These are phyloP conservation scores for Eolophus roseicapilla DNA, from an alignment of 2,113 vertebrate genomes.

Conservation along the genomic window DNA sequence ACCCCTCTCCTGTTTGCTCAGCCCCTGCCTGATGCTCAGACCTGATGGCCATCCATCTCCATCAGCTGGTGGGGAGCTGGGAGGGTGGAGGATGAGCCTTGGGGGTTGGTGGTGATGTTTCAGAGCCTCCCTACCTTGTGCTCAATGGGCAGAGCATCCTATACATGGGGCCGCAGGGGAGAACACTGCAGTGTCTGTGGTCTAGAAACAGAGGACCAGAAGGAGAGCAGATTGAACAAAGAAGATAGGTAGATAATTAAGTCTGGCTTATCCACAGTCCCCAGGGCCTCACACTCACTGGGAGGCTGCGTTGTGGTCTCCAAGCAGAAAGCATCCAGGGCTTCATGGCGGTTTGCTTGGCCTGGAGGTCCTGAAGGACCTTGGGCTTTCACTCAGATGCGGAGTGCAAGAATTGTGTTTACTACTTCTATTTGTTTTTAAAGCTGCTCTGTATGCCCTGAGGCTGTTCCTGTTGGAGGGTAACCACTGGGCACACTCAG, in stretches of 20 bases:
- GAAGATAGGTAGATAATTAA: background rate
- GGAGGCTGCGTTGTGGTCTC: background rate
- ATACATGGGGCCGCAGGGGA: fast-evolving
- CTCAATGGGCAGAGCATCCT: background rate
- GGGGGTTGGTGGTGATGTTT: background rate
- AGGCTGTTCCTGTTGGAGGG: background rate
- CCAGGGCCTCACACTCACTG: fast-evolving
- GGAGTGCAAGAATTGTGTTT: background rate
- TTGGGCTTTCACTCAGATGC: background rate
- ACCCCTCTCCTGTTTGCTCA: background rate
- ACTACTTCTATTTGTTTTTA: background rate
- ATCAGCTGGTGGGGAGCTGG: background rate
- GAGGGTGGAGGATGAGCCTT: background rate
- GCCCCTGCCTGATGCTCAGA: background rate
- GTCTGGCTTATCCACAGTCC: background rate
- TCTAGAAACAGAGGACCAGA: background rate
- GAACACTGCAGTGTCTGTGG: background rate
- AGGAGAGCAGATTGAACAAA: background rate
- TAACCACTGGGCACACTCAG: background rate
- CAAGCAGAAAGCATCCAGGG: fast-evolving
- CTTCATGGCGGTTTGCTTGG: background rate
- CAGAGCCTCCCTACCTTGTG: background rate
- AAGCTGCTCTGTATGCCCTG: background rate
- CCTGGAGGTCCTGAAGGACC: background rate
- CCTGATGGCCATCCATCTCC: background rate